Evolutionary conservation across 53 echinoderm and acorn worm genomes (phyloP).

Genomic region (Apostichopus leukothele): DNA sequence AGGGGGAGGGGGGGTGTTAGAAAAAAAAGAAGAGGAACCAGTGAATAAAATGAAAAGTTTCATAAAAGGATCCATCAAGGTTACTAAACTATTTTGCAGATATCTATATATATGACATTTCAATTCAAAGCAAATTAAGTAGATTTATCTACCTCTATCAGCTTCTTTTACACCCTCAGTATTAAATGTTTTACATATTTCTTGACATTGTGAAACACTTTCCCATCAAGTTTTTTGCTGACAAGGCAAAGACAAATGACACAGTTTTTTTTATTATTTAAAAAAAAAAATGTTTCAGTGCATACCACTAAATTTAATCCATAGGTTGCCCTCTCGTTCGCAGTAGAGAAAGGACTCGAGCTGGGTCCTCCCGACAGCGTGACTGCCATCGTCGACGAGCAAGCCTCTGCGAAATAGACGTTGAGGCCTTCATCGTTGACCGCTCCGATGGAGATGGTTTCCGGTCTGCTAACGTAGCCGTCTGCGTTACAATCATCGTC

Average conservation of each 20-base stretch:
- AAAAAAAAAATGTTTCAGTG: background rate
- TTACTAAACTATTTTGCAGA: too few species aligned
- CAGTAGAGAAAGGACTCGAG: conserved; percentile 16
- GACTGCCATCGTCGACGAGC: conserved; percentile 91
- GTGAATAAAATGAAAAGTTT: background rate
- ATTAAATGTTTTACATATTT: too few species aligned
- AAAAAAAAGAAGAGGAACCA: background rate
- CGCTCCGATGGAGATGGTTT: conserved; percentile 92
- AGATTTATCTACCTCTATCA: too few species aligned
- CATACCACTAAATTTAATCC: conserved; percentile 80
- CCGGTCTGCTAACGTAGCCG: conserved; percentile 87
- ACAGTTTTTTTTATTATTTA: background rate
- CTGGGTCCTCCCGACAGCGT: conserved; percentile 79
- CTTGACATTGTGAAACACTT: too few species aligned
- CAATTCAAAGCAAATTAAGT: too few species aligned
- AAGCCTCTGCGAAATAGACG: conserved; percentile 82
- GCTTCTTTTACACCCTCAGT: too few species aligned
- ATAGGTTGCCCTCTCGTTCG: conserved; percentile 18
- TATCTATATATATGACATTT: too few species aligned
- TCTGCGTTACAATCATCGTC: conserved; percentile 92
- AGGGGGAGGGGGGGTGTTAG: background rate
- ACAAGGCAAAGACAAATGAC: too few species aligned
- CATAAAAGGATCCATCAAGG: too few species aligned
- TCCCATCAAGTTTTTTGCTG: too few species aligned
- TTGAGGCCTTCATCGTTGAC: conserved; percentile 78